phyloP scores from a whole-genome alignment of 2,797 vertebrate genomes.

The Catostomus latipinnis region DNA sequence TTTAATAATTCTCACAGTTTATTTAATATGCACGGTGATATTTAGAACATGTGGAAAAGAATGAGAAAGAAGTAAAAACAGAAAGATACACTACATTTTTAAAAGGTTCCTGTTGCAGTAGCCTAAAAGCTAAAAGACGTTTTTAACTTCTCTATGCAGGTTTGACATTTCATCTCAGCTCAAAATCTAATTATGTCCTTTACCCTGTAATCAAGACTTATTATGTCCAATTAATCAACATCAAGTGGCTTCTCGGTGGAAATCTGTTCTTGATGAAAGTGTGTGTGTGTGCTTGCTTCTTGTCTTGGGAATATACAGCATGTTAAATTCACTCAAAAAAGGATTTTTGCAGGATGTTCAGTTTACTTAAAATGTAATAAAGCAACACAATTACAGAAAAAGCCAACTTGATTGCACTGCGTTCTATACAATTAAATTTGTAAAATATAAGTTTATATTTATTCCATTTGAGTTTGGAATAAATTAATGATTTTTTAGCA shows the following conservation, averaged over 20 bases:
- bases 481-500: too few relatives aligned
- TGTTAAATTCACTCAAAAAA: too few relatives aligned
- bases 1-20: too few relatives aligned
- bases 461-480: too few relatives aligned
- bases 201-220: too few relatives aligned
- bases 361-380: too few relatives aligned
- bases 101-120: not conserved
- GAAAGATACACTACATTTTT: not conserved
- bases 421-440: too few relatives aligned
- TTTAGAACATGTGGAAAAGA: not conserved
- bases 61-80: not conserved
- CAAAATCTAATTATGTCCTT: constrained; percentile 11
- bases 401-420: too few relatives aligned
- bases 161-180: constrained; percentile 22
- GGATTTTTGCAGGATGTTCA: too few relatives aligned
- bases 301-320: not conserved
- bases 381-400: too few relatives aligned
- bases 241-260: not conserved
- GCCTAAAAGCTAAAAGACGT: not conserved
- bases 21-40: not conserved
- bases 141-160: not conserved
- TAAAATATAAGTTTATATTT: too few relatives aligned
- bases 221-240: not conserved
- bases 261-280: not conserved
- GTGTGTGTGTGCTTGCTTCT: not conserved